Evolutionary conservation across 2,797 vertebrate genomes (phyloP).

Genomic region (Chaenodraco wilsoni): DNA sequence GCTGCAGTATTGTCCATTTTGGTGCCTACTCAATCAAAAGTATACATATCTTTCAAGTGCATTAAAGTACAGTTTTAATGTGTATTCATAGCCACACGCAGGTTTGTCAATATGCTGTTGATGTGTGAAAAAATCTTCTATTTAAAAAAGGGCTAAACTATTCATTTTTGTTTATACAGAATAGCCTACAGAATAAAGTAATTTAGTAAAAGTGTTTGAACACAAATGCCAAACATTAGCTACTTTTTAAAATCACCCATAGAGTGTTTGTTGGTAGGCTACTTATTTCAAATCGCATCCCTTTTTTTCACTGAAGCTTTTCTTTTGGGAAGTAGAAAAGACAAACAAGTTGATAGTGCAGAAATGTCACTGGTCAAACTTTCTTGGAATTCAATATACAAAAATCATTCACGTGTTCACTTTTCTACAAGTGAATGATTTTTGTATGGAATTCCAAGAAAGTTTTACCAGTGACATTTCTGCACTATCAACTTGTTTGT

Average conservation of each 20-base stretch:
- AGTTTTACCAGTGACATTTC: background rate
- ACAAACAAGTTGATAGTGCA: constrained; percentile 2
- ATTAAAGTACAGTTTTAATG: constrained; percentile 26
- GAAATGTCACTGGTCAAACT: background rate
- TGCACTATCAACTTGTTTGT: constrained; percentile 2
- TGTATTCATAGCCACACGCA: constrained; percentile 20
- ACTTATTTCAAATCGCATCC: constrained; percentile 6
- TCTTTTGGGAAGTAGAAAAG: constrained; percentile 13
- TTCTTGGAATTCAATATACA: background rate
- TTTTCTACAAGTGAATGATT: background rate
- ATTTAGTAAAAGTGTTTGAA: constrained; percentile 5
- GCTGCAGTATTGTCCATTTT: constrained; percentile 3
- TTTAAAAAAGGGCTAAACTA: constrained; percentile 10
- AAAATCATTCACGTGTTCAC: background rate
- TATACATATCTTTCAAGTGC: constrained; percentile 5
- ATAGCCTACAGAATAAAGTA: background rate
- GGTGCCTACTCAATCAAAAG: background rate
- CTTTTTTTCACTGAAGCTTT: background rate
- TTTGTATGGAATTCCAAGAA: background rate
- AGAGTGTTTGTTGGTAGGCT: constrained; percentile 5
- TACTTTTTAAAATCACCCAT: too few species aligned
- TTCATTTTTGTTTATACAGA: background rate
- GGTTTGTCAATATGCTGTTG: constrained; percentile 10
- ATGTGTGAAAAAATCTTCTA: constrained; percentile 3
- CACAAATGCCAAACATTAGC: constrained; percentile 24